A percentile compares a stretch with the other conserved stretches of the same genome.
Conservation (phyloP, 2,888 invertebrate genomes). For the Diarsia brunnea region DNA sequence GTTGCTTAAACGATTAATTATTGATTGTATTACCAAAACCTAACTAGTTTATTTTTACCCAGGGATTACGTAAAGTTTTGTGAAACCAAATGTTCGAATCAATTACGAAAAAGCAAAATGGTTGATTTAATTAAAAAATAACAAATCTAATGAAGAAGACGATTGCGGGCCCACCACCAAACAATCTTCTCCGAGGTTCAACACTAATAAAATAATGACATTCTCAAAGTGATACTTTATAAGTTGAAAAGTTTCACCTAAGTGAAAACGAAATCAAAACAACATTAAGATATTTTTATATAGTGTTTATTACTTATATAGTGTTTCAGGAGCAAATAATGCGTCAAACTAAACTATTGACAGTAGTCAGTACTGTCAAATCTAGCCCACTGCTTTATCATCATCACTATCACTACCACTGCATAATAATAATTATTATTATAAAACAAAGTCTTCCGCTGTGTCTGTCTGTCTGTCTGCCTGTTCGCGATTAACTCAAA, state of each 20-base stretch:
- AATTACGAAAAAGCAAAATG: background rate
- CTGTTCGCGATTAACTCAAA: no score
- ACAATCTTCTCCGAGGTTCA: background rate
- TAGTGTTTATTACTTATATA: constrained; percentile 8
- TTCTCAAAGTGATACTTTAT: background rate
- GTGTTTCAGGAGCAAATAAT: background rate
- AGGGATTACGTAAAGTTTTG: no score
- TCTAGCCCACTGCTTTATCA: background rate
- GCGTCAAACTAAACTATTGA: no score
- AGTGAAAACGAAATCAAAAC: constrained; percentile 38
- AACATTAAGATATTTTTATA: constrained; percentile 27
- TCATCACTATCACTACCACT: no score
- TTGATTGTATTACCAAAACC: background rate
- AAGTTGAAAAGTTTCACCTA: constrained; percentile 3
- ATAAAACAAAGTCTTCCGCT: no score
- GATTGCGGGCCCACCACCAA: background rate
- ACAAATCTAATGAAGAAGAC: background rate
- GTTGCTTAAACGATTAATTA: background rate
- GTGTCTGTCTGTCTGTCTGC: no score
- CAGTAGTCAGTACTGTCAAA: no score
- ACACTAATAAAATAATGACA: constrained; percentile 9
- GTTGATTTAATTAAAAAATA: background rate
- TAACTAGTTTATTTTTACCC: background rate
- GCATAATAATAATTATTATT: no score
- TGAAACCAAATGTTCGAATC: background rate